A percentile compares a stretch with the other conserved stretches of the same genome.
These are phyloP conservation scores for Rhopalosiphum nymphaeae DNA, from an alignment of 2,888 invertebrate genomes.

Conservation along the genomic window DNA sequence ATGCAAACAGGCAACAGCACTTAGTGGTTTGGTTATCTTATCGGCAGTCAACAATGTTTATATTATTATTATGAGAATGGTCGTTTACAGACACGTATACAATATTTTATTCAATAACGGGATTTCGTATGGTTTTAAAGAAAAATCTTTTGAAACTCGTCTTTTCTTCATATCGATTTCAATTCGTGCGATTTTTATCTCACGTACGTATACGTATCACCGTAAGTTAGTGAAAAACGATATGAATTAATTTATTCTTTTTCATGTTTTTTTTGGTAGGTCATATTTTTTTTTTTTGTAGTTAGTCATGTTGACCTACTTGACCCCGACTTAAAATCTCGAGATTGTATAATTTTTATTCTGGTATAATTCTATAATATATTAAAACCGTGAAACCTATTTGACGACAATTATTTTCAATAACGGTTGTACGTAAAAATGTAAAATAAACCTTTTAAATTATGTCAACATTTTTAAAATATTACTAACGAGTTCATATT, in stretches of 20 bases:
- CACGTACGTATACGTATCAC: too few species aligned
- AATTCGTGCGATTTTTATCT: neutral
- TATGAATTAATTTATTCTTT: neutral
- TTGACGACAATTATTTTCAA: neutral
- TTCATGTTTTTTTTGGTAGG: neutral
- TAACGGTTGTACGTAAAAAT: too few species aligned
- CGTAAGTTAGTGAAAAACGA: neutral
- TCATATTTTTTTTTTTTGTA: neutral
- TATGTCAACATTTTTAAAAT: neutral
- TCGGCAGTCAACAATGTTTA: constrained; percentile 1
- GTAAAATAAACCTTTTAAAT: neutral
- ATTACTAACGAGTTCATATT: neutral
- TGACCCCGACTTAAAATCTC: neutral
- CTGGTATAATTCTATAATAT: neutral
- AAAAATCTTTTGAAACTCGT: neutral
- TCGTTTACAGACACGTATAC: neutral
- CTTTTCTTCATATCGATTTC: neutral
- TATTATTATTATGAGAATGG: neutral
- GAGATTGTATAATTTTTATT: neutral
- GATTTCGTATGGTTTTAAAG: neutral
- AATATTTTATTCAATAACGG: neutral
- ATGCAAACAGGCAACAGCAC: neutral
- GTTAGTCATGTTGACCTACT: too few species aligned
- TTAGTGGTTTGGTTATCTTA: neutral
- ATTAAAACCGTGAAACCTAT: neutral